Percentiles rank a stretch among this genome's conserved stretches.
phyloP scores from a whole-genome alignment of 2,888 invertebrate species.

The Hirtodrosophila cameraria region DNA sequence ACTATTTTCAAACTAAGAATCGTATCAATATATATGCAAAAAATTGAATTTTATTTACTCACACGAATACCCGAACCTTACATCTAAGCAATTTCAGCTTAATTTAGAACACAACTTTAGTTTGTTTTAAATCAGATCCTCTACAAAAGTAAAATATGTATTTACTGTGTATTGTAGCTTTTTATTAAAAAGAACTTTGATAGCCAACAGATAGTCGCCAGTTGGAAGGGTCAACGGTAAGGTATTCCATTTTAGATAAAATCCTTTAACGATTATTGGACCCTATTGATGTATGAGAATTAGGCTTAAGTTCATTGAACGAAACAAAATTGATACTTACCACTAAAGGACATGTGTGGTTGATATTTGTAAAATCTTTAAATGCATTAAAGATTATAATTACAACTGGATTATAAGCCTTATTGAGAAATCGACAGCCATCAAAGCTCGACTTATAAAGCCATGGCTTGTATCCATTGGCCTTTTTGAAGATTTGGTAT shows the following conservation, averaged over 20 bases:
- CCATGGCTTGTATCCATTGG: constrained; percentile 3
- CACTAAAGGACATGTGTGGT: constrained; percentile 1
- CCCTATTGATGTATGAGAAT: background rate
- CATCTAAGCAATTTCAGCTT: too few species aligned
- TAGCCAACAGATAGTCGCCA: background rate
- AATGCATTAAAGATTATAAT: background rate
- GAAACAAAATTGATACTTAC: background rate
- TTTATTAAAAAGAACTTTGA: too few species aligned
- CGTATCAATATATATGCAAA: too few species aligned
- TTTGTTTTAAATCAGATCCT: too few species aligned
- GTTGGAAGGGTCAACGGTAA: background rate
- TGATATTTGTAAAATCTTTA: background rate
- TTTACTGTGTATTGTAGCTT: too few species aligned
- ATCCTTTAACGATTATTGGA: background rate
- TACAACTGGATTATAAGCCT: background rate
- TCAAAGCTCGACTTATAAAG: background rate
- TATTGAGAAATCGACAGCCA: background rate
- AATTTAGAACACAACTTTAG: too few species aligned
- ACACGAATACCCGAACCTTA: too few species aligned
- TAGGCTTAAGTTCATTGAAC: accelerated
- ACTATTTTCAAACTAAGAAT: too few species aligned
- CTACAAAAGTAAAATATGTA: too few species aligned
- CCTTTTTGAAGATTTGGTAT: background rate
- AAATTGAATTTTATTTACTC: too few species aligned
- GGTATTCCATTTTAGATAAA: background rate